Conservation (phyloP, 2,113 vertebrate genomes). For the Ophiodon elongatus region DNA sequence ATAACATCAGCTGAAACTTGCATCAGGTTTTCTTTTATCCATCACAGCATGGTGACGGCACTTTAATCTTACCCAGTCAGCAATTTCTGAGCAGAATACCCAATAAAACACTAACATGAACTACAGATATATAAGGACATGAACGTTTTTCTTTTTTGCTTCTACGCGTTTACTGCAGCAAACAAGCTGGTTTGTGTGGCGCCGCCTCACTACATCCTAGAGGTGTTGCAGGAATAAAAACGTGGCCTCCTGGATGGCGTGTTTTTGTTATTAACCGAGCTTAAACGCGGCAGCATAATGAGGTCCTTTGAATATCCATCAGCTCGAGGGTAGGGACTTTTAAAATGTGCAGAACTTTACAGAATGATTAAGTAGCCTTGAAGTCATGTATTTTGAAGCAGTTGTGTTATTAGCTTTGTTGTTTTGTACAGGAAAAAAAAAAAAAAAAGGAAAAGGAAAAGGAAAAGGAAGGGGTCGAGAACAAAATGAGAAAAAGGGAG, state of each 20-base stretch:
- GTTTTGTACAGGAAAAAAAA: background rate
- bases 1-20: background rate
- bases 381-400: background rate
- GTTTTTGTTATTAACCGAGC: slow-evolving; percentile 10
- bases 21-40: background rate
- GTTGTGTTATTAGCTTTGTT: background rate
- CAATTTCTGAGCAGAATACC: background rate
- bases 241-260: background rate
- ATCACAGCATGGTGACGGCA: background rate
- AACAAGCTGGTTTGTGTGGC: background rate
- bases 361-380: background rate
- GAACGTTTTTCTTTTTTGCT: background rate
- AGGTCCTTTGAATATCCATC: slow-evolving; percentile 18
- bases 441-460: too few species aligned
- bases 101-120: background rate
- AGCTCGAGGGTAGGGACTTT: background rate
- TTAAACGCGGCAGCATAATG: slow-evolving; percentile 12
- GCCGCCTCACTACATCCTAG: background rate
- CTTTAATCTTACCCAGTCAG: background rate
- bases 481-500: background rate
- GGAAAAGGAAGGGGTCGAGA: background rate
- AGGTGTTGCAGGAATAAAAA: background rate
- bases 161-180: background rate
- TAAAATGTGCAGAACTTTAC: background rate
- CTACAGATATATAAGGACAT: background rate